Evolutionary conservation across 2,113 vertebrate genomes (phyloP).

Genomic region (rabbit (Oryctolagus cuniculus)): DNA sequence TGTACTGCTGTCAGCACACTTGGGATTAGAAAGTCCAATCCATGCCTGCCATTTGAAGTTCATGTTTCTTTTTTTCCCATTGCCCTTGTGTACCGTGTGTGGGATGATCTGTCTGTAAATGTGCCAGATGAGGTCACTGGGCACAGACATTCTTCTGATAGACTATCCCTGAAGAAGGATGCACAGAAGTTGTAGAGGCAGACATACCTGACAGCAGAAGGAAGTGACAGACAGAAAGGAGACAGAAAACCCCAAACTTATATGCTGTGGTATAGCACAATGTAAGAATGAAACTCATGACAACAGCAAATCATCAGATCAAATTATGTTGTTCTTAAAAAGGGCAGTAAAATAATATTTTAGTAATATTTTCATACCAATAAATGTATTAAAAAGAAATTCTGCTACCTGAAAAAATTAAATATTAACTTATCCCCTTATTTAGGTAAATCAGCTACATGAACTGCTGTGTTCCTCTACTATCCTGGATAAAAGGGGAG

Average conservation of each 20-base stretch:
- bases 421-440: constrained; percentile 61
- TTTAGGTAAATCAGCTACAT: constrained; percentile 59
- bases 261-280: constrained; percentile 32
- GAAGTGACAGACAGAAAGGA: constrained; percentile 37
- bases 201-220: constrained; percentile 60
- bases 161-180: constrained; percentile 31
- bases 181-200: constrained; percentile 46
- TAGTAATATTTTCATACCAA: background rate
- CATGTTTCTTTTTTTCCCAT: constrained; percentile 34
- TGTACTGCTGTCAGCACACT: constrained; percentile 67
- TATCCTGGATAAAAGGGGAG: constrained; percentile 62
- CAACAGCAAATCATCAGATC: constrained; percentile 32
- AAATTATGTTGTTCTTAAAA: constrained; percentile 69
- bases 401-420: constrained; percentile 52
- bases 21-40: constrained; percentile 68
- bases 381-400: constrained; percentile 64
- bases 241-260: background rate
- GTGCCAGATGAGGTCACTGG: constrained; percentile 50
- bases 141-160: constrained; percentile 60
- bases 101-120: constrained; percentile 63
- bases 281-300: constrained; percentile 36
- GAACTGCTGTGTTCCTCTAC: constrained; percentile 65
- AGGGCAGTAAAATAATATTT: constrained; percentile 71
- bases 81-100: constrained; percentile 51
- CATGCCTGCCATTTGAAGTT: constrained; percentile 74